phyloP scores from a whole-genome alignment of 2,888 invertebrate species.

The Chloroclystis v-ata region DNA sequence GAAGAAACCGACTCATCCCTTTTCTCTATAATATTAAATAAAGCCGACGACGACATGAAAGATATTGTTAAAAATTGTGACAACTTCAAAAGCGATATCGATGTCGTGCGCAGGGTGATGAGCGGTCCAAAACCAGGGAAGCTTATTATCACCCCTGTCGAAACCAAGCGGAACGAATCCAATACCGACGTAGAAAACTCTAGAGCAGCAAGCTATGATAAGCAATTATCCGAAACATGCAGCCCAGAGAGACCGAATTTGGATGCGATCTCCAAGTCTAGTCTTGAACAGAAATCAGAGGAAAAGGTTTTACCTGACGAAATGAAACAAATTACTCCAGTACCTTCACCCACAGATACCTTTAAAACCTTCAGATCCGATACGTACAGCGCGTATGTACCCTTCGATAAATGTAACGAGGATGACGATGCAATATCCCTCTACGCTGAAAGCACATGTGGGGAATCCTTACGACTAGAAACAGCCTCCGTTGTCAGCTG shows the following conservation, averaged over 20 bases:
- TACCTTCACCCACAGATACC: background rate
- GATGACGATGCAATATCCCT: conserved; percentile 63
- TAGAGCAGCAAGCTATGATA: background rate
- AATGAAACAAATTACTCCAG: background rate
- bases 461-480: conserved; percentile 41
- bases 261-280: too few relatives aligned
- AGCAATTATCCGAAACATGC: background rate
- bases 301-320: too few relatives aligned
- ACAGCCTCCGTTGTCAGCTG: conserved; percentile 3
- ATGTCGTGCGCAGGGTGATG: background rate
- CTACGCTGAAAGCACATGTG: conserved; percentile 59
- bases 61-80: background rate
- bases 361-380: conserved; percentile 2
- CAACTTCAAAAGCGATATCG: background rate
- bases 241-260: background rate
- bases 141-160: background rate
- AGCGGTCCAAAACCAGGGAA: background rate
- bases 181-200: background rate
- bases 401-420: conserved; percentile 37
- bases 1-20: conserved; percentile 3
- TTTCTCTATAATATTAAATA: background rate
- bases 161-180: background rate
- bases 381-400: conserved; percentile 16
- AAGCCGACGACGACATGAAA: background rate
- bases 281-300: too few relatives aligned